Evolutionary conservation across 2,888 invertebrate species (phyloP).

Genomic region (Galerucella pusilla): DNA sequence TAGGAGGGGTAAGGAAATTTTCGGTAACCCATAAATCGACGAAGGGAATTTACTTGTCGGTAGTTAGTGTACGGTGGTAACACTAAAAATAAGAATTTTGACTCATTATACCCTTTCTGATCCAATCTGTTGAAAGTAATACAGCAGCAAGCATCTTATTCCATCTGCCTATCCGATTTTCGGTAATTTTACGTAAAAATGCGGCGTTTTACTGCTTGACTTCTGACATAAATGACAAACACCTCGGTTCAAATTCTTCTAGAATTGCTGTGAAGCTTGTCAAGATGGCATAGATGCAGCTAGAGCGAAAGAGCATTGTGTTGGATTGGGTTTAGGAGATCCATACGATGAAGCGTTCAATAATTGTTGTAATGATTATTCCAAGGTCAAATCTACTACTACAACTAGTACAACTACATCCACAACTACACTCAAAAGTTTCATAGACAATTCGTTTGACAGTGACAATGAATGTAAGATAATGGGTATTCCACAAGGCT

Average conservation of each 20-base stretch:
- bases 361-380: conserved; percentile 69
- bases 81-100: too few relatives aligned
- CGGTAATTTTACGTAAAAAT: too few relatives aligned
- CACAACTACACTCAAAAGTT: conserved; percentile 25
- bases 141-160: too few relatives aligned
- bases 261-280: conserved; percentile 75
- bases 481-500: background rate
- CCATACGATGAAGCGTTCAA: conserved; percentile 73
- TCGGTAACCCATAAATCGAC: too few relatives aligned
- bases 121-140: too few relatives aligned
- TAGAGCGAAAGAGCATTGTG: conserved; percentile 70
- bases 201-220: too few relatives aligned
- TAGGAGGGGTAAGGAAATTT: too few relatives aligned
- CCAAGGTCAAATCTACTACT: conserved; percentile 46
- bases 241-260: conserved; percentile 35
- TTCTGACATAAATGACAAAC: too few relatives aligned
- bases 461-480: conserved; percentile 14
- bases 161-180: too few relatives aligned
- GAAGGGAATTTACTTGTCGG: too few relatives aligned
- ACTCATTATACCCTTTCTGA: too few relatives aligned
- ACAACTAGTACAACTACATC: conserved; percentile 41
- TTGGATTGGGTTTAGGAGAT: conserved; percentile 68
- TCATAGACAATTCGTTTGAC: conserved; percentile 12
- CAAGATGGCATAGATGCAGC: conserved; percentile 72
- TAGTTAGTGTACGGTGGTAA: too few relatives aligned